phyloP scores from a whole-genome alignment of 2,797 vertebrate genomes.

The Anisognathus igniventris region DNA sequence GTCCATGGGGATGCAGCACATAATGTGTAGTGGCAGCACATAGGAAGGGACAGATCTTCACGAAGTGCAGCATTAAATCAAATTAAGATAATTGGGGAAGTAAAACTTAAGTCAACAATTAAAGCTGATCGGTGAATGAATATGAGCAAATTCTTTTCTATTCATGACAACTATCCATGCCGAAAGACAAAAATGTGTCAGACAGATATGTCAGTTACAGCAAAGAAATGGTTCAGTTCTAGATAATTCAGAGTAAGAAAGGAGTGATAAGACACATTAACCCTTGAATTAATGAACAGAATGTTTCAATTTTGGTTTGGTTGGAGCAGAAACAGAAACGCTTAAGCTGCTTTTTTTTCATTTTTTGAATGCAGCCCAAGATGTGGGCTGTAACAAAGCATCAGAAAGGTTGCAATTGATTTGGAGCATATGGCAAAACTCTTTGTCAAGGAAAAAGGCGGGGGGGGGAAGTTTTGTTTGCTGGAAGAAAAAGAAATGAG shows the following conservation, averaged over 20 bases:
- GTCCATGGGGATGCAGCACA: not conserved
- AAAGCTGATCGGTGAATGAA: not conserved
- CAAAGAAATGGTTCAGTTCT: not conserved
- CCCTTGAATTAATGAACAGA: constrained; percentile 28
- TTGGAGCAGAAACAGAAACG: not conserved
- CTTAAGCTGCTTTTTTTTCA: not conserved
- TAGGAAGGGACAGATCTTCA: not conserved
- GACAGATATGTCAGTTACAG: not conserved
- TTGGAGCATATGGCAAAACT: constrained; percentile 59
- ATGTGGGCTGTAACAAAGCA: constrained; percentile 20
- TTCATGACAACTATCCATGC: not conserved
- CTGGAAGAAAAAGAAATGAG: constrained; percentile 49
- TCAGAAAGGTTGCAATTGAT: constrained; percentile 45
- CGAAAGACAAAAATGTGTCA: constrained; percentile 10
- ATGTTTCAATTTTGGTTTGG: constrained; percentile 29
- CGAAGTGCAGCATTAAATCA: not conserved
- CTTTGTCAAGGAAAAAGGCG: constrained; percentile 34
- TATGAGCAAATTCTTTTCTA: not conserved
- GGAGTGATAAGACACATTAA: constrained; percentile 3
- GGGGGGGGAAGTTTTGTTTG: constrained; percentile 13
- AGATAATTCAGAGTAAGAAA: not conserved
- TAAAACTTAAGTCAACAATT: not conserved
- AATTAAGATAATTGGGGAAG: not conserved
- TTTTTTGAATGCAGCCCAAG: constrained; percentile 34
- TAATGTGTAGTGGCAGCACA: not conserved